Evolutionary conservation across 2,797 vertebrate genomes (phyloP).

Genomic region (Rhabdophis nuchalis): DNA sequence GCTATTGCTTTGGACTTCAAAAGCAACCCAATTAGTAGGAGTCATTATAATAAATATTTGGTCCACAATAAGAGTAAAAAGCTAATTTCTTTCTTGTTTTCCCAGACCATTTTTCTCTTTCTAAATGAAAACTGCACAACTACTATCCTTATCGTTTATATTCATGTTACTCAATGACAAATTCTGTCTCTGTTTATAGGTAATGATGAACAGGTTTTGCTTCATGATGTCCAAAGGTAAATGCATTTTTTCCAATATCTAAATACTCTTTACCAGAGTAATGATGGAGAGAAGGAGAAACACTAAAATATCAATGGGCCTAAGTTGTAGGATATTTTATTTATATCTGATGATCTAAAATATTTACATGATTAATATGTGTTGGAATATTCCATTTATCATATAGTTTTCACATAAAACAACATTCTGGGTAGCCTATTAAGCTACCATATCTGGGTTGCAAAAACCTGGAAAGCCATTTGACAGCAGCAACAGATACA

Average conservation of each 20-base stretch:
- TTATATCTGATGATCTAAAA: background rate
- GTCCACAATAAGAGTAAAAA: background rate
- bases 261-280: background rate
- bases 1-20: background rate
- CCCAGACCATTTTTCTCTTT: constrained; percentile 6
- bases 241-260: constrained; percentile 34
- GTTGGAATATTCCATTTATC: background rate
- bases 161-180: constrained; percentile 30
- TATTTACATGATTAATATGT: background rate
- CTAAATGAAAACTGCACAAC: background rate
- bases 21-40: background rate
- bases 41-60: background rate
- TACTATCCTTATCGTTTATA: background rate
- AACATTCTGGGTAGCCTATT: background rate
- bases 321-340: background rate
- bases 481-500: background rate
- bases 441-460: background rate
- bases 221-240: constrained; percentile 97
- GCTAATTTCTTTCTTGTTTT: background rate
- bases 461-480: background rate
- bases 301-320: background rate
- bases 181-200: constrained; percentile 75
- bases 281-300: background rate
- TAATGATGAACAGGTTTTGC: constrained; percentile 98
- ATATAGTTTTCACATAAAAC: background rate